Evolutionary conservation across 1,140 invertebrate species (phyloP).

Genomic region (Aphaenogaster rudis): DNA sequence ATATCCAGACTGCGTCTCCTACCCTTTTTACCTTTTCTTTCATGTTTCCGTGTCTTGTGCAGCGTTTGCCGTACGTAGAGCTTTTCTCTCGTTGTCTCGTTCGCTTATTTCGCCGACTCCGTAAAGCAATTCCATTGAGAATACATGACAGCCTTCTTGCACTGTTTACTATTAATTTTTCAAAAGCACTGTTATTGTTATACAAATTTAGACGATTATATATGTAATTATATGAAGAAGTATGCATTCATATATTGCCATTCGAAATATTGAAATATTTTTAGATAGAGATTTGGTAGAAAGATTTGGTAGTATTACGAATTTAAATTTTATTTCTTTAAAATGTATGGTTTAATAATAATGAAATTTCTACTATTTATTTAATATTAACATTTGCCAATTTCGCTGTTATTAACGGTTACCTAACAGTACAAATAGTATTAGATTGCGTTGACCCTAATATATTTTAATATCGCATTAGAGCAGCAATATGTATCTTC

Average conservation of each 20-base stretch:
- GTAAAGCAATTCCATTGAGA: not conserved
- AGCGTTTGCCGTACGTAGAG: slow-evolving; percentile 11
- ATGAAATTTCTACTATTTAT: not conserved
- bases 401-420: not conserved
- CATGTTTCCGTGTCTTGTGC: slow-evolving; percentile 28
- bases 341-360: not conserved
- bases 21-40: slow-evolving; percentile 41
- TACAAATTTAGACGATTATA: not conserved
- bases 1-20: slow-evolving; percentile 33
- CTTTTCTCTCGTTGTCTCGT: slow-evolving; percentile 33
- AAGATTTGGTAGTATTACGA: not conserved
- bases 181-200: not conserved
- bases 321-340: not conserved
- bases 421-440: not conserved
- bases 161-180: slow-evolving; percentile 10
- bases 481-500: not conserved
- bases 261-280: not conserved
- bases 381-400: not conserved
- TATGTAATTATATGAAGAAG: not conserved
- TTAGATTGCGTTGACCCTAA: not conserved
- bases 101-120: not conserved
- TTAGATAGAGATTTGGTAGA: not conserved
- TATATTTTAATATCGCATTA: slow-evolving; percentile 12
- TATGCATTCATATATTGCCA: not conserved
- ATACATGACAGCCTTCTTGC: not conserved